Evolutionary conservation across 2,888 invertebrate genomes (phyloP), one percentile per base, ranked within the genome.

Genomic region (Macrophya annulata): DNA sequence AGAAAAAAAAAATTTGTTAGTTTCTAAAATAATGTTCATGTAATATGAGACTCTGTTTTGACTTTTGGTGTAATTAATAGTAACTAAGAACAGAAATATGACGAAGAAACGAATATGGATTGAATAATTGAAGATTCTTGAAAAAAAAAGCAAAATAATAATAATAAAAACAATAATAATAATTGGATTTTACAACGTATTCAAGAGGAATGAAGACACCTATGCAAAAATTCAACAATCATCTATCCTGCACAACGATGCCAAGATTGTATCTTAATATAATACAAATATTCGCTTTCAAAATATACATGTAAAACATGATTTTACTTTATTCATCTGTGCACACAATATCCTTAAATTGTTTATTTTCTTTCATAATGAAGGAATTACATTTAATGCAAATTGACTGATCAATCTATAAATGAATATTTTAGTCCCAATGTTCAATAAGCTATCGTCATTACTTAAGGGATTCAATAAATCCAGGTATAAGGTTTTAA

Each of bases 281-380:
- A 89, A 91, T 91, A 92, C 91, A 91, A 90, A 88, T 90, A 90
- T 90, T 91, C 91, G 91, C 90, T 91, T 92, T 91, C 88, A 89
- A 91, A 92, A 92, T 91, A 92, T 91, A 92, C 89, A 90, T 90
- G 88, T 89, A 88, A 90, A 92, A 88, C 89, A 88, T 91, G 91
- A 90, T 91, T 92, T 92, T 91, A 91, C 88, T 92, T 92, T 91
- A 92, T 92, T 92, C 89, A 91, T 92, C 90, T 92, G 92, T 90
- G 90, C 89, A 91, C 91, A 92, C 89, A 89, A 90, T 90, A 90
- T 92, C 92, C 92, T 91, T 87, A 85, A 89, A 87, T 90, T 89
- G 87, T 48, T 71, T 9, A 83, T 83, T 83, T 48, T 21, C 12
- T 81, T 74, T 83, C 45, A 83, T 83, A 48, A 17, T 21, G n/a